These are phyloP conservation scores for Chrysina gloriosa DNA, from an alignment of 2,888 invertebrate species.

Conservation along the genomic window DNA sequence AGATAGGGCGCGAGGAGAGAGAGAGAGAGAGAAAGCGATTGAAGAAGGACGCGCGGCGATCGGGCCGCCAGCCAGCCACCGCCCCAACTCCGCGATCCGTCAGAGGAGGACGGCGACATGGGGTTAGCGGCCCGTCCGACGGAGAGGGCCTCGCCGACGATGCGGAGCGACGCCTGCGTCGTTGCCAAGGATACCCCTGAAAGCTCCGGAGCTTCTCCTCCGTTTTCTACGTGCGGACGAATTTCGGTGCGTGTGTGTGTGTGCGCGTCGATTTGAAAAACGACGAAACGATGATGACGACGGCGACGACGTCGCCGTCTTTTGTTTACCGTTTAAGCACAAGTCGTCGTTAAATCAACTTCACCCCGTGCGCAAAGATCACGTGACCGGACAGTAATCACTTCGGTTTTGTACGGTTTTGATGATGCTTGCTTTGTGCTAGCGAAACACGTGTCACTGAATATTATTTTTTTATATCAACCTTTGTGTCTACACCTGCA, in stretches of 20 bases:
- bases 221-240: no score
- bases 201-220: constrained; percentile 48
- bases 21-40: constrained; percentile 38
- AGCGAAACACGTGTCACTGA: no score
- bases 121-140: constrained; percentile 39
- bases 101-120: constrained; percentile 53
- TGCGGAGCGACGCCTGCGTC: constrained; percentile 60
- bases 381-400: no score
- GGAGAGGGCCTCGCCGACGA: constrained; percentile 22
- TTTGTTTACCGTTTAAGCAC: no score
- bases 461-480: no score
- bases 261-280: no score
- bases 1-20: constrained; percentile 51
- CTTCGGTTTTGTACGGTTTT: no score
- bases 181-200: constrained; percentile 61
- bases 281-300: neutral
- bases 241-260: no score
- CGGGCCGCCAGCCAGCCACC: constrained; percentile 64
- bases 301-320: constrained; percentile 1
- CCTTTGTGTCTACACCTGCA: no score
- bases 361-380: no score
- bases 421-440: no score
- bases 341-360: no score
- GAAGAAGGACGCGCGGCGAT: constrained; percentile 35
- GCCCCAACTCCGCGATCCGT: constrained; percentile 62